Evolutionary conservation across 2,113 vertebrate species (phyloP), one percentile per base, ranked within the genome.

Genomic region (Coptodon rendalli): DNA sequence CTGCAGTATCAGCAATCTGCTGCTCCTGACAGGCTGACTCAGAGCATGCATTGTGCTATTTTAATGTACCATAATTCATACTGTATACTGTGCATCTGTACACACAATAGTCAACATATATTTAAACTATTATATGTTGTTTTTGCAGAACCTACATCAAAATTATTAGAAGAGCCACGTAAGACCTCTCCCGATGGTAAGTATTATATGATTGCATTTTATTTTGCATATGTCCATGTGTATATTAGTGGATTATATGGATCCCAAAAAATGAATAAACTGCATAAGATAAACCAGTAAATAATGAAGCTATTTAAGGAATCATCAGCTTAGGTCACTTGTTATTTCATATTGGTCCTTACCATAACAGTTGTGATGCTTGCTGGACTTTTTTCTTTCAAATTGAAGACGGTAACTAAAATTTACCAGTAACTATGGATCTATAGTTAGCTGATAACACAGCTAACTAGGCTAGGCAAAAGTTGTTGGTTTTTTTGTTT

Each of bases 101-200:
- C 22, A 68, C 0, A 6, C 48, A 9, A 71, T 16, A n/a, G 17
- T 80, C 22, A 84, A 36, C 50, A 63, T 22, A 9, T 10, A 24
- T 63, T 84, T n/a, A 84, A 54, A 12, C n/a, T 14, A 6, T 22
- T 9, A 43, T 50, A 40, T 57, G 9, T 38, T 50, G 38, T 2
- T 86, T 87, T 93, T 90, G 40, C 90, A 95, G 95, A 22, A 22
- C 40, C 5, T 22, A 22, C 54, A 17, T 1, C 3, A 1, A n/a
- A 19, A 16, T 14, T 9, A 6, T 7, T 61, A 2, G 2, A 4
- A 17, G 24, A 2, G 5, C 6, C 85, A 9, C 0, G 0, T 2
- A 8, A 52, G 3, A 17, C 17, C 24, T 1, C 17, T 13, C 2
- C 7, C 38, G 4, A 81, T 0, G 2, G 94, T 95, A 91, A 89